Percentiles rank a stretch among this genome's conserved stretches.
phyloP scores from a whole-genome alignment of 2,888 invertebrate species.

The Acronicta alni region DNA sequence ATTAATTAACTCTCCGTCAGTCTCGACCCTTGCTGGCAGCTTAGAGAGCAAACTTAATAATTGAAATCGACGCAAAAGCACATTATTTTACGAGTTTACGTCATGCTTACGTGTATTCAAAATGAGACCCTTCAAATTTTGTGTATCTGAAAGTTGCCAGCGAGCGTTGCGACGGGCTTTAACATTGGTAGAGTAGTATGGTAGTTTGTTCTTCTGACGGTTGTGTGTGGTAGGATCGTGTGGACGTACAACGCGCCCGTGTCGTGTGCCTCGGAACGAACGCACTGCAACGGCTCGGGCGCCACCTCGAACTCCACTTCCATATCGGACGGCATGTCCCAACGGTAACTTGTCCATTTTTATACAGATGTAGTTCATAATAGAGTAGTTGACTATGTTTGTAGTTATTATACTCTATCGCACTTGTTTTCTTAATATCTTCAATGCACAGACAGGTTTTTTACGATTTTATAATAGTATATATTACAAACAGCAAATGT shows the following conservation, averaged over 20 bases:
- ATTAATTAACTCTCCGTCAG: slow-evolving; percentile 2
- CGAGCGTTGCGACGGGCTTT: slow-evolving; percentile 31
- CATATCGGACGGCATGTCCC: slow-evolving; percentile 86
- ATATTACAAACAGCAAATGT: too few relatives aligned
- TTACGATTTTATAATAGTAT: too few relatives aligned
- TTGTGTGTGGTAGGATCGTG: slow-evolving; percentile 90
- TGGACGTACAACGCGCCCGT: slow-evolving; percentile 98
- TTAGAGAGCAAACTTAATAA: not conserved
- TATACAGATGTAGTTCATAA: slow-evolving; percentile 56
- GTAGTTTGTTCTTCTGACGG: slow-evolving; percentile 27
- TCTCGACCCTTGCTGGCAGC: slow-evolving; percentile 23
- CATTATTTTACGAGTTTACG: too few relatives aligned
- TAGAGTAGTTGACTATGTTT: not conserved
- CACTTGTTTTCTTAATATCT: too few relatives aligned
- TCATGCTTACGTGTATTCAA: not conserved
- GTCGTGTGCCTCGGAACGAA: slow-evolving; percentile 88
- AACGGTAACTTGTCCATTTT: slow-evolving; percentile 62
- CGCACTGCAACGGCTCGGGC: slow-evolving; percentile 90
- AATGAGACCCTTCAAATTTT: not conserved
- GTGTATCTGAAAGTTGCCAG: not conserved
- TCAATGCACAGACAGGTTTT: too few relatives aligned
- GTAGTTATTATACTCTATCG: too few relatives aligned
- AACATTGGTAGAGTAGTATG: slow-evolving; percentile 9
- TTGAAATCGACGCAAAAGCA: too few relatives aligned
- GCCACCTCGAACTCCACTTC: slow-evolving; percentile 90